Evolutionary conservation across 2,113 vertebrate species (phyloP), one percentile per base, ranked within the genome.

Genomic region (Zapornia atra): DNA sequence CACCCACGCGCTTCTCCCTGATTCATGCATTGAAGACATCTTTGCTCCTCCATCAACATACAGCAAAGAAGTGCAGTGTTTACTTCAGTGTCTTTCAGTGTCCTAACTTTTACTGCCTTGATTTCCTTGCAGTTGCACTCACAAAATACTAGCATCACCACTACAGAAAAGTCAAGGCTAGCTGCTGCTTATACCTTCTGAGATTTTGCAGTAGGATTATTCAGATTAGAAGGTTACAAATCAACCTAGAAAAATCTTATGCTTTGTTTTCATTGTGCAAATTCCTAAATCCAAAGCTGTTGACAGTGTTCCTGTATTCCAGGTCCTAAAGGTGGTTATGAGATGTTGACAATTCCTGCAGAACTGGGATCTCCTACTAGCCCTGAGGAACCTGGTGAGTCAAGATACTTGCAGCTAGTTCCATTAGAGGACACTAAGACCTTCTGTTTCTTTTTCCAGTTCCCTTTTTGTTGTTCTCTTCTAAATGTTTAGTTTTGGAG

Each of bases 321-420:
- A 97, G 98, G 96, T 97, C 88, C 94, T 46, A 97, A 90, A 92
- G 76, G 90, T 60, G 95, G 82, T 54, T 95, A 93, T 88, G 97
- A 98, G 90, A 92, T 94, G 68, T 85, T 97, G 89, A 79, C 84
- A 13, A 93, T 95, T 57, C 64, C 93, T 88, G 86, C 94, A 73
- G 97, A 98, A 73, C 90, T 91, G 82, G 95, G 96, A 68, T 87
- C 91, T 86, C 90, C 88, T 69, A 40, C 61, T 19, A 79, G 83
- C 42, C 33, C 66, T 33, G 97, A 96, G 69, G 97, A 97, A 68
- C 66, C 38, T 51, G 97, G 98, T 98, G 77, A 96, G 97, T 97
- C 64, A 6, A 64, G 50, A 51, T 36, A 59, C 69, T 61, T 72
- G 36, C 7, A 64, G n/a, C n/a, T 42, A 50, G 28, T 38, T 80